Base-by-base conservation (phyloP, 2,113 vertebrate genomes). In the Pipa parva region DNA sequence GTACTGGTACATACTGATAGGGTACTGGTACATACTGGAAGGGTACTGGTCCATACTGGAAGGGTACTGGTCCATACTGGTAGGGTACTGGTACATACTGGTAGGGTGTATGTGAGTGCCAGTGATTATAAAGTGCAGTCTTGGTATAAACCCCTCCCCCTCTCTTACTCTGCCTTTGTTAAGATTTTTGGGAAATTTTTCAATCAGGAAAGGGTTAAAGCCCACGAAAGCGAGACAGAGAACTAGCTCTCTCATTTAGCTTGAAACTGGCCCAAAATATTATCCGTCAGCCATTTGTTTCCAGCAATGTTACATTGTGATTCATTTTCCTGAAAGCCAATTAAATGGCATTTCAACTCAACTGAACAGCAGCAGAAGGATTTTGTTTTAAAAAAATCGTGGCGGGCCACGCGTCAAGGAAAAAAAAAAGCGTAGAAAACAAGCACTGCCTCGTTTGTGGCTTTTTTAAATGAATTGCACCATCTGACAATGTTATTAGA, bases 401-500 rank as follows among this genome's bases (percentile, higher is more conserved):
- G 42, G 18, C 64, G 4, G 63, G 78, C 65, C 78, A 72, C 76
- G 68, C 74, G 72, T 76, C 33, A 36, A 13, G 15, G 33, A 36
- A 36, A 13, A 36, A 78, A 82, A 79, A 70, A 73, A 83, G 80
- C 75, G 77, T 67, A 77, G 83, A n/a, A n/a, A n/a, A n/a, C n/a
- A n/a, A n/a, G n/a, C n/a, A n/a, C n/a, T n/a, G 72, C 79, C 71
- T 79, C 74, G 82, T 85, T 87, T 75, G 80, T 86, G 83, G 80
- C 78, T 58, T 57, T 63, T 73, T 79, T 80, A 80, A 81, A 77
- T 73, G 77, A 33, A 78, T 81, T 81, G 77, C 79, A 75, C 79
- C 73, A 79, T 61, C 58, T 80, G 84, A 83, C 84, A 87, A 79
- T 76, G 77, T 84, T 82, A 87, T 87, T 84, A 87, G 85, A 84